Conservation (phyloP, 2,888 invertebrate genomes). For the Eumerus sabulonum region DNA sequence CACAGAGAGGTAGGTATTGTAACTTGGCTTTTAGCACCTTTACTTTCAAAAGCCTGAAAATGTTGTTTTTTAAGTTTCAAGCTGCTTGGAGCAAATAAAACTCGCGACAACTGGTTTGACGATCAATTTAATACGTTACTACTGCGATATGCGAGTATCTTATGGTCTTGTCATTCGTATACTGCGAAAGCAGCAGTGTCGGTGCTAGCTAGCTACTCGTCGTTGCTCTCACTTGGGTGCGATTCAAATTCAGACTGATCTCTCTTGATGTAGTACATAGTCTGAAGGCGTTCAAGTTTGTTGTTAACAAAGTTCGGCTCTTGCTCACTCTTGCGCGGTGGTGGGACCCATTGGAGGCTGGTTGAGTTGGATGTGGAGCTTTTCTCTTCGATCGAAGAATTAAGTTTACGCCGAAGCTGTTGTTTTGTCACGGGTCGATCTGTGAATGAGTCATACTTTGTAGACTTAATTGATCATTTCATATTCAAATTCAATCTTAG, state of each 20-base stretch:
- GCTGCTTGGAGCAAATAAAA: conserved; percentile 40
- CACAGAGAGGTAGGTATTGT: conserved; percentile 11
- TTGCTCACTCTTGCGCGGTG: neutral
- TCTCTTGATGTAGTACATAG: conserved; percentile 8
- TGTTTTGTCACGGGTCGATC: neutral
- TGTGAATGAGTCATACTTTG: no score
- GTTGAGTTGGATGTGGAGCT: conserved; percentile 21
- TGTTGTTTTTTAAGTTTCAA: conserved; percentile 2
- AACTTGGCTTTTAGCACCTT: conserved; percentile 58
- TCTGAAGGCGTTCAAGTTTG: conserved; percentile 21
- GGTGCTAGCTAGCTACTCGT: conserved; percentile 39
- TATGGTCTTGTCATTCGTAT: conserved; percentile 17
- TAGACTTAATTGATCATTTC: no score
- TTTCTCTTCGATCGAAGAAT: conserved; percentile 42
- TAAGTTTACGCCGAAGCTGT: conserved; percentile 18
- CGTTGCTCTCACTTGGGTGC: conserved; percentile 54
- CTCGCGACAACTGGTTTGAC: conserved; percentile 55
- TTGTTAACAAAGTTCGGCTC: conserved; percentile 7
- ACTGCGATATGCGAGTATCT: no score
- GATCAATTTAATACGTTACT: conserved; percentile 13
- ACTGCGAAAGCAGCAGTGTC: conserved; percentile 15
- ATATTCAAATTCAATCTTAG: no score
- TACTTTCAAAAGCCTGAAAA: conserved; percentile 53
- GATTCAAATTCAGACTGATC: conserved; percentile 62
- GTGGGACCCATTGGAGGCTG: conserved; percentile 15